Percentiles rank a stretch among this genome's conserved stretches.
Conservation (phyloP, 1,140 invertebrate species). For the Coptotermes formosanus region DNA sequence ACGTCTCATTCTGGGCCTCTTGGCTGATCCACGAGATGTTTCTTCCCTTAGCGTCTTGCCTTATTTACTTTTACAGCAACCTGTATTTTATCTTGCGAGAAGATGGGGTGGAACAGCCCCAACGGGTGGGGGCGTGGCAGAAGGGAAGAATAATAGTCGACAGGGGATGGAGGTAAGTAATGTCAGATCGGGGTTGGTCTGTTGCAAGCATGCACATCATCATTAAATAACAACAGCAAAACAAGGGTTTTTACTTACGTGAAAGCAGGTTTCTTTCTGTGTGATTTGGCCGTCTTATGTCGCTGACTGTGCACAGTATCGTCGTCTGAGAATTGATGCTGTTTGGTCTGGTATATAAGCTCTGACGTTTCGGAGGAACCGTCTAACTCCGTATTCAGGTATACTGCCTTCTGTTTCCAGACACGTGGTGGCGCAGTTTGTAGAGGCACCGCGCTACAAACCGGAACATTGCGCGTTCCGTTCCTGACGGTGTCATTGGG, state of each 20-base stretch:
- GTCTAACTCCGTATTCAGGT: no score
- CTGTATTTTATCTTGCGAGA: slow-evolving; percentile 12
- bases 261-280: not conserved
- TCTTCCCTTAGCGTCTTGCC: slow-evolving; percentile 2
- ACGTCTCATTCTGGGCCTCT: not conserved
- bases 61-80: slow-evolving; percentile 7
- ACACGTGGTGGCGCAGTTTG: no score
- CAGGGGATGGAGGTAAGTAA: not conserved
- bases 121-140: not conserved
- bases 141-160: slow-evolving; percentile 12
- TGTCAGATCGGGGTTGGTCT: not conserved
- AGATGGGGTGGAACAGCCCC: not conserved
- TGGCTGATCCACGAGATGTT: slow-evolving; percentile 3
- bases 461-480: no score
- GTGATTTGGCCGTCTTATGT: no score
- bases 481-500: no score
- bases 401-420: no score
- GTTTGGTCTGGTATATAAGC: no score
- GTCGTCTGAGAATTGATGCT: no score
- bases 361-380: no score
- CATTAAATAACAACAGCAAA: not conserved
- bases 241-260: not conserved
- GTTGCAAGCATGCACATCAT: not conserved
- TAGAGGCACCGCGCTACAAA: no score
- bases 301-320: no score